These are phyloP conservation scores for Ostrea edulis DNA, from an alignment of 1,140 invertebrate genomes.

Conservation along the genomic window DNA sequence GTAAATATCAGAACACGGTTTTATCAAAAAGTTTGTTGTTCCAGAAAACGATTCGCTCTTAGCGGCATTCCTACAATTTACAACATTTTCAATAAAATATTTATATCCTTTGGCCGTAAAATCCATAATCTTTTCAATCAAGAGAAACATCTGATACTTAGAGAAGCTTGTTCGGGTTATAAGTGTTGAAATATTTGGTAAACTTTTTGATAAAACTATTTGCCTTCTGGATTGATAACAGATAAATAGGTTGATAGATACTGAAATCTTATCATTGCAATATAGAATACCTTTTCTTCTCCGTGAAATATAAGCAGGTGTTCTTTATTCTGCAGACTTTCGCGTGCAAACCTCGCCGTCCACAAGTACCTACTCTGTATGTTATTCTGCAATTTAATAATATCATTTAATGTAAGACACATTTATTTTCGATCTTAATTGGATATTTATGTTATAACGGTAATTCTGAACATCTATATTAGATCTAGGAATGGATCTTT, in stretches of 20 bases:
- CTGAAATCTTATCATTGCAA: slow-evolving; percentile 5
- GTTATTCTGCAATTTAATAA: not conserved
- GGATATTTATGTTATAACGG: no score
- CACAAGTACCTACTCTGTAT: not conserved
- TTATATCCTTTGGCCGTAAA: not conserved
- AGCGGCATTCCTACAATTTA: not conserved
- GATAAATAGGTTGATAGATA: slow-evolving; percentile 16
- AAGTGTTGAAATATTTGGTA: slow-evolving; percentile 36
- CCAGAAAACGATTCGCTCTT: not conserved
- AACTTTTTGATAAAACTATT: slow-evolving; percentile 12
- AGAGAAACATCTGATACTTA: not conserved
- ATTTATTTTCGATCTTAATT: no score
- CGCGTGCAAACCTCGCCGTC: not conserved
- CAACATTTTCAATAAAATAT: slow-evolving; percentile 28
- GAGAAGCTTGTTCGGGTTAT: not conserved
- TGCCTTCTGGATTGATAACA: slow-evolving; percentile 3
- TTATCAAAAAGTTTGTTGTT: slow-evolving; percentile 21
- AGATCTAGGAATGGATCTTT: no score
- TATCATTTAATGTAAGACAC: no score
- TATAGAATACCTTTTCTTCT: slow-evolving; percentile 27
- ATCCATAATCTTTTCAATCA: slow-evolving; percentile 1
- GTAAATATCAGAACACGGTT: not conserved
- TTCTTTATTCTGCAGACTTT: not conserved
- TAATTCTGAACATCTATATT: no score
- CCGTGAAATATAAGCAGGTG: not conserved